phyloP scores from a whole-genome alignment of 2,113 vertebrate genomes.

The Lathamus discolor region DNA sequence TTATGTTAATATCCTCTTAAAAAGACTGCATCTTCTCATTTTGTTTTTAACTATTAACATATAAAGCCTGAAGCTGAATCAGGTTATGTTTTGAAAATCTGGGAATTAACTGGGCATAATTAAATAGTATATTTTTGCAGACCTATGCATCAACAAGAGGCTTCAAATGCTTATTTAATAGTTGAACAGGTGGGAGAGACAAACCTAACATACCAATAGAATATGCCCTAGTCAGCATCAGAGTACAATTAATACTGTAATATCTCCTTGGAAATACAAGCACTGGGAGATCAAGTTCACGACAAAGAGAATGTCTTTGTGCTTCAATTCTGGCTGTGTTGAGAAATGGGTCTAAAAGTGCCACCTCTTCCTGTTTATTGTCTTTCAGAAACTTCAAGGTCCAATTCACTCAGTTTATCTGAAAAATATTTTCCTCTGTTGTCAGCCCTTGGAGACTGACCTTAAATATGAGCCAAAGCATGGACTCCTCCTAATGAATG shows the following conservation, averaged over 20 bases:
- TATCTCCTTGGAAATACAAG: neutral
- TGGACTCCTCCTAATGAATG: neutral
- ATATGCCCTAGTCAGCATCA: neutral
- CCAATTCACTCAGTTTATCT: neutral
- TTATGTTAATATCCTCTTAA: neutral
- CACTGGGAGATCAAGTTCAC: neutral
- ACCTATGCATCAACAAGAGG: neutral
- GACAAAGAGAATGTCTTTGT: neutral
- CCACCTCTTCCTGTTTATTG: neutral
- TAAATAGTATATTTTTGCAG: neutral
- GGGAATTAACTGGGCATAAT: neutral
- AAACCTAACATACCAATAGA: neutral
- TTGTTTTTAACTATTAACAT: neutral
- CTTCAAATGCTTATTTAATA: neutral
- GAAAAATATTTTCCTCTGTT: neutral
- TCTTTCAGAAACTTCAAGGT: neutral
- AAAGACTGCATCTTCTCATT: neutral
- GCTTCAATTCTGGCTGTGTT: neutral
- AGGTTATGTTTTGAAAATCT: neutral
- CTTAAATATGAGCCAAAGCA: neutral
- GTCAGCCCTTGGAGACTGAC: neutral
- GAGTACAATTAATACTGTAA: neutral
- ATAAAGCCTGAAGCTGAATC: neutral
- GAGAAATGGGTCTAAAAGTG: neutral
- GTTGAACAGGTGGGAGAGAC: neutral